phyloP scores from a whole-genome alignment of 2,888 invertebrate species.

The Cremastobaeus sp. region DNA sequence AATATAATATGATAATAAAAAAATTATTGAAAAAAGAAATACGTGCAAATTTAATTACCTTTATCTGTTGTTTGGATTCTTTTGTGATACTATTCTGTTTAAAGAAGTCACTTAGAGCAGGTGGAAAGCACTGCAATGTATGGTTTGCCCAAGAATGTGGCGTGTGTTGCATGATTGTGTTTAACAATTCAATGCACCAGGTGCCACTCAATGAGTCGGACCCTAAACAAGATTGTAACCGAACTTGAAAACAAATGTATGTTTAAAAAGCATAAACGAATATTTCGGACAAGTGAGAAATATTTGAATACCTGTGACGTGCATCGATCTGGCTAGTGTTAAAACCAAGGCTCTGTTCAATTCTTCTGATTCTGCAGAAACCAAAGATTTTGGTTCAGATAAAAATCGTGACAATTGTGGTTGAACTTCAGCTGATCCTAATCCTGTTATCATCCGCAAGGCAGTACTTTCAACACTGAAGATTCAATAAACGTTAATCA shows the following conservation, averaged over 20 bases:
- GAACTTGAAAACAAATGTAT: conserved; percentile 1
- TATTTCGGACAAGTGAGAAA: neutral
- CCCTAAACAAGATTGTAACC: conserved; percentile 70
- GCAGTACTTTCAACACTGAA: conserved; percentile 92
- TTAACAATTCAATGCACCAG: conserved; percentile 94
- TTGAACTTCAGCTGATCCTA: conserved; percentile 97
- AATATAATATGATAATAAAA: neutral
- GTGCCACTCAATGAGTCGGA: conserved; percentile 82
- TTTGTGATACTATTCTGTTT: conserved; percentile 88
- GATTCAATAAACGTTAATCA: neutral
- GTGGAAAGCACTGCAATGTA: conserved; percentile 92
- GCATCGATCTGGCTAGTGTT: conserved; percentile 94
- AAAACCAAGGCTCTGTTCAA: conserved; percentile 95
- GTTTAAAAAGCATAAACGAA: neutral
- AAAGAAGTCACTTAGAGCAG: conserved; percentile 93
- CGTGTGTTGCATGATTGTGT: conserved; percentile 94
- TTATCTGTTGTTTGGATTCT: conserved; percentile 94
- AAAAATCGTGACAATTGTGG: conserved; percentile 94
- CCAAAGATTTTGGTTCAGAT: conserved; percentile 93
- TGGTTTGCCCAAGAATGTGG: conserved; percentile 97
- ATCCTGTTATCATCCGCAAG: conserved; percentile 89
- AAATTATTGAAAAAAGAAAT: neutral
- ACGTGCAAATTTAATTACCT: conserved; percentile 75
- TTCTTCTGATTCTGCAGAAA: conserved; percentile 97
- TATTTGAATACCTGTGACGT: conserved; percentile 94